Evolutionary conservation across 1,140 invertebrate species (phyloP), one percentile per base, ranked within the genome.

Genomic region (Tachypleus tridentatus): DNA sequence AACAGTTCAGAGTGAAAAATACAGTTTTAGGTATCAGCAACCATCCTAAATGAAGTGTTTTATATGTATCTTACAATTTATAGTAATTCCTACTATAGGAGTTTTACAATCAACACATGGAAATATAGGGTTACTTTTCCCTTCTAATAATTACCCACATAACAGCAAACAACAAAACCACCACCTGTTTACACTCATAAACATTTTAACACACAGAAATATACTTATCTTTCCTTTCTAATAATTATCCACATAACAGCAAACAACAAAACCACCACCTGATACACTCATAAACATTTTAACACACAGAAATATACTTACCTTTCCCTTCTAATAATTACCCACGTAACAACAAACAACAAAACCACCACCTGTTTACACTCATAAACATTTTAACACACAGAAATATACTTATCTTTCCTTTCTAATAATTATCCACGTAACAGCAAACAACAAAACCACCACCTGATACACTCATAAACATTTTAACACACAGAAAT

Each of bases 251-350:
- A 70, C 57, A 10, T 58, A n/a, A 69, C 10, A 10, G 69, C 61
- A 64, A 69, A 60, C 29, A 58, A 47, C 51, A 62, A 11, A 57
- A 65, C 47, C 6, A 57, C 51, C 63, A 68, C 54, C 53, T 64
- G 65, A 1, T 29, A 29, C 29, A 29, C 29, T n/a, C 29, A 29
- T 29, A 29, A 29, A 29, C 2, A 29, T 58, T 58, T 58, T 58
- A 54, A 58, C 50, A 65, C n/a, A n/a, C 64, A 29, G 29, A 29
- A 29, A 29, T 58, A 29, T 58, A 62, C 60, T 62, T 56, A 65
- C 64, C 74, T 62, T 58, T 62, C n/a, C 29, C 67, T 67, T 9
- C 70, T 62, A n/a, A 68, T 60, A 9, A 59, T 11, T 49, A 67
- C 62, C 70, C 70, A 71, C 60, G 47, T 64, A 4, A 68, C 10